phyloP scores from a whole-genome alignment of 2,113 vertebrate genomes.

The Semicossyphus pulcher region DNA sequence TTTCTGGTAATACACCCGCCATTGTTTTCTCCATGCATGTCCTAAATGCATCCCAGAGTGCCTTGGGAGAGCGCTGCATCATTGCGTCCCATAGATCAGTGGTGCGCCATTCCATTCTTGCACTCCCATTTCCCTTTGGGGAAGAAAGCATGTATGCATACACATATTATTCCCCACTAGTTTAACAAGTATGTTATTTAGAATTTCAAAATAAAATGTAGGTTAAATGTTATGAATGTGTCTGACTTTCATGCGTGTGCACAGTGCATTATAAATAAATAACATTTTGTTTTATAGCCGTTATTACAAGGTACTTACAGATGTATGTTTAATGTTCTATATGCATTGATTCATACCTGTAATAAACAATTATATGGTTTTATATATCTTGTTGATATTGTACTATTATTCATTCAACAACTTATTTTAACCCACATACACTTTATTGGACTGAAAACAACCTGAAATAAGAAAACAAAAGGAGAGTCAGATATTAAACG shows the following conservation, averaged over 20 bases:
- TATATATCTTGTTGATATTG: not conserved
- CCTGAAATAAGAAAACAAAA: constrained; percentile 17
- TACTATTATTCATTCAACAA: not conserved
- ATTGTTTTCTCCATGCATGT: constrained; percentile 80
- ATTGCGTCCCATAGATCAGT: constrained; percentile 76
- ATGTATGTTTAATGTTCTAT: too few relatives aligned
- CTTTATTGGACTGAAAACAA: not conserved
- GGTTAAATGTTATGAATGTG: not conserved
- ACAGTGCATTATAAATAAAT: too few relatives aligned
- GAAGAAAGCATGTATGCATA: constrained; percentile 22
- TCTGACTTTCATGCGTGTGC: not conserved
- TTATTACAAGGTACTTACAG: too few relatives aligned
- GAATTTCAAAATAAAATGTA: constrained; percentile 7
- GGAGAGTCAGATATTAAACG: constrained; percentile 27
- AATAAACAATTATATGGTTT: constrained; percentile 11
- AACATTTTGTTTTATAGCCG: too few relatives aligned
- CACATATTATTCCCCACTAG: constrained; percentile 38
- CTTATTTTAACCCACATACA: not conserved
- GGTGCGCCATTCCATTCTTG: constrained; percentile 37
- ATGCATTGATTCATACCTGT: not conserved
- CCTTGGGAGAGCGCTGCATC: constrained; percentile 74
- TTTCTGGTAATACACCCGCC: constrained; percentile 77
- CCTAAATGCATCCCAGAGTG: constrained; percentile 77
- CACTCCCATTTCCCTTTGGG: constrained; percentile 51
- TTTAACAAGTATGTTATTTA: constrained; percentile 27